phyloP scores from a whole-genome alignment of 2,888 invertebrate genomes.

The Papilio protenor region DNA sequence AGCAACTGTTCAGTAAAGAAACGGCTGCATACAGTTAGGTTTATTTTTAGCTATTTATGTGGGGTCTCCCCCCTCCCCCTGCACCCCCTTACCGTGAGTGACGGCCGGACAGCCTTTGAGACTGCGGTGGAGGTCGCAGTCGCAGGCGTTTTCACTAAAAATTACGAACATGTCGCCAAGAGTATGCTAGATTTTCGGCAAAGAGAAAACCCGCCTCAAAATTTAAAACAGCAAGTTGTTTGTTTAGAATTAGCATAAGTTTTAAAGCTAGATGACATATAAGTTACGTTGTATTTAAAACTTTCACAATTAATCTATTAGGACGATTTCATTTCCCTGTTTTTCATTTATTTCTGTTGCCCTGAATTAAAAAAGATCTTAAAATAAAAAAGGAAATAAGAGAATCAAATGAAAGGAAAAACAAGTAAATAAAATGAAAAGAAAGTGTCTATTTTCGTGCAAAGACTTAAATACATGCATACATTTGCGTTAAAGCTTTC shows the following conservation, averaged over 20 bases:
- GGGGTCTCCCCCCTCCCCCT: constrained; percentile 44
- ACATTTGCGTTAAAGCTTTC: constrained; percentile 19
- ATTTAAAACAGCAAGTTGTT: not conserved
- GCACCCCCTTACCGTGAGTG: constrained; percentile 54
- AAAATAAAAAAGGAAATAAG: not conserved
- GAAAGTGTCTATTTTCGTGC: constrained; percentile 9
- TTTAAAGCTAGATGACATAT: too few species aligned
- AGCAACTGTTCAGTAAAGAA: constrained; percentile 76
- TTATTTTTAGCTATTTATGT: constrained; percentile 74
- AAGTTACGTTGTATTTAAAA: not conserved
- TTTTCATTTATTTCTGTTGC: not conserved
- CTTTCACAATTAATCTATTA: not conserved
- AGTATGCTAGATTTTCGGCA: not conserved
- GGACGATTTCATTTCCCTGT: not conserved
- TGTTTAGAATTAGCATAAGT: not conserved
- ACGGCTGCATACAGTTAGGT: constrained; percentile 67
- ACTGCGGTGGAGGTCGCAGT: constrained; percentile 49
- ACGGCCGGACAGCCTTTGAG: constrained; percentile 73
- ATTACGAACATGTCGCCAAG: constrained; percentile 46
- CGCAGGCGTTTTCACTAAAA: constrained; percentile 47
- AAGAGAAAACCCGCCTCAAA: not conserved
- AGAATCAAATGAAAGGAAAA: not conserved
- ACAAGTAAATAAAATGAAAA: constrained; percentile 8
- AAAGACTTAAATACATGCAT: constrained; percentile 14
- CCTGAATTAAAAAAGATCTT: not conserved